Evolutionary conservation across 2,888 invertebrate species (phyloP).

Genomic region (Meta bourneti): DNA sequence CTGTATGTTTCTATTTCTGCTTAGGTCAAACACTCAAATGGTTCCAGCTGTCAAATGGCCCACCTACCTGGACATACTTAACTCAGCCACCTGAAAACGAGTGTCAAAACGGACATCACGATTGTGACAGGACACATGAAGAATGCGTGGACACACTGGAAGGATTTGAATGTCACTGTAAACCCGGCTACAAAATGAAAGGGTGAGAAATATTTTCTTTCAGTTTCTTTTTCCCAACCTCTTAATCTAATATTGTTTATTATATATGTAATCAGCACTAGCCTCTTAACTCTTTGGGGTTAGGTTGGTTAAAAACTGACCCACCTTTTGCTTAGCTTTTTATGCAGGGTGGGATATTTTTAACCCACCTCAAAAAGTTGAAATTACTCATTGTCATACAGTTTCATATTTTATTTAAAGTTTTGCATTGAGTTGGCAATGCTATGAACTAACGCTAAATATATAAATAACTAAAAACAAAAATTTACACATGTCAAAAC

Average conservation of each 20-base stretch:
- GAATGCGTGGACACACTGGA: constrained; percentile 90
- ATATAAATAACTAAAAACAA: no score
- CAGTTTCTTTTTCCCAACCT: neutral
- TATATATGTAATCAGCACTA: neutral
- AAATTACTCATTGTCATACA: no score
- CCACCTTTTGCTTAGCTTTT: no score
- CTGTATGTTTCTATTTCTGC: neutral
- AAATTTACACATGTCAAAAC: no score
- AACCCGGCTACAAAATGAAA: constrained; percentile 80
- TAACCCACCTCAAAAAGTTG: no score
- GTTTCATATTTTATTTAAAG: no score
- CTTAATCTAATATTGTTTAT: neutral
- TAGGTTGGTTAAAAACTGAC: no score
- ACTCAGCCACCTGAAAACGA: constrained; percentile 96
- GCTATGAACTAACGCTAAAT: no score
- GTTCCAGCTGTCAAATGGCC: constrained; percentile 76
- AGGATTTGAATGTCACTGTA: constrained; percentile 92
- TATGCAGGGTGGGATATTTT: no score
- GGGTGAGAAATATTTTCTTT: constrained; percentile 84
- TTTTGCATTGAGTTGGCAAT: no score
- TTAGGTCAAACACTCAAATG: constrained; percentile 73
- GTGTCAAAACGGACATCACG: constrained; percentile 94
- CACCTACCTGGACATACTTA: constrained; percentile 89
- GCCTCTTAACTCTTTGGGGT: no score
- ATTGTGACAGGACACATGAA: constrained; percentile 92